These are phyloP conservation scores for Brachionus rubens DNA, from an alignment of 1,140 invertebrate species.

Conservation along the genomic window DNA sequence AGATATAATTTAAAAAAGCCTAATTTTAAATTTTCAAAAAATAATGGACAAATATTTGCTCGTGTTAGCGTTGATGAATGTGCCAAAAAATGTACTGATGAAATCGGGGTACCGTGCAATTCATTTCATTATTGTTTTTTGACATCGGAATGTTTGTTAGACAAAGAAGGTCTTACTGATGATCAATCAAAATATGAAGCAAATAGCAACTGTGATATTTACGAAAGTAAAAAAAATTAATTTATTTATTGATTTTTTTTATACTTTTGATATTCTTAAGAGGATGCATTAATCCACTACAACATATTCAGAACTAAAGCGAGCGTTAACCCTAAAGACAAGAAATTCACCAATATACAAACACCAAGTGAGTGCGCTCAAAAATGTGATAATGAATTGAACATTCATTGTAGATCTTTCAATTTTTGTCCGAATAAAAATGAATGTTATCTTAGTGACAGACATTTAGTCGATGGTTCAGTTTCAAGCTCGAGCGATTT, in stretches of 20 bases:
- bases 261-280: background rate
- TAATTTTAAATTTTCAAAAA: slow-evolving; percentile 14
- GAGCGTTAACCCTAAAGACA: background rate
- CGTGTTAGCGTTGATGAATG: slow-evolving; percentile 20
- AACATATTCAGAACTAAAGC: slow-evolving; percentile 17
- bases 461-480: slow-evolving; percentile 12
- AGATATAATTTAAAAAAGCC: slow-evolving; percentile 43
- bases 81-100: slow-evolving; percentile 38
- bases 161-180: background rate
- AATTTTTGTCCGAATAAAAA: slow-evolving; percentile 34
- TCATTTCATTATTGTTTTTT: slow-evolving; percentile 44
- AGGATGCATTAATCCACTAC: slow-evolving; percentile 35
- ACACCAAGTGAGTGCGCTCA: slow-evolving; percentile 4
- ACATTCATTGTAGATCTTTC: slow-evolving; percentile 38
- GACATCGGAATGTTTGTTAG: background rate
- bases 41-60: background rate
- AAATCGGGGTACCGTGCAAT: slow-evolving; percentile 11
- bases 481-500: background rate
- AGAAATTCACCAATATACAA: background rate
- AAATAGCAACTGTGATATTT: slow-evolving; percentile 14
- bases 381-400: slow-evolving; percentile 41
- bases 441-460: slow-evolving; percentile 22
- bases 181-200: background rate
- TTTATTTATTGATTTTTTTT: background rate
- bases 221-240: slow-evolving; percentile 23